A percentile compares a stretch with the other conserved stretches of the same genome.
Evolutionary conservation across 2,888 invertebrate genomes (phyloP).

Genomic region (Antheraea yamamai): DNA sequence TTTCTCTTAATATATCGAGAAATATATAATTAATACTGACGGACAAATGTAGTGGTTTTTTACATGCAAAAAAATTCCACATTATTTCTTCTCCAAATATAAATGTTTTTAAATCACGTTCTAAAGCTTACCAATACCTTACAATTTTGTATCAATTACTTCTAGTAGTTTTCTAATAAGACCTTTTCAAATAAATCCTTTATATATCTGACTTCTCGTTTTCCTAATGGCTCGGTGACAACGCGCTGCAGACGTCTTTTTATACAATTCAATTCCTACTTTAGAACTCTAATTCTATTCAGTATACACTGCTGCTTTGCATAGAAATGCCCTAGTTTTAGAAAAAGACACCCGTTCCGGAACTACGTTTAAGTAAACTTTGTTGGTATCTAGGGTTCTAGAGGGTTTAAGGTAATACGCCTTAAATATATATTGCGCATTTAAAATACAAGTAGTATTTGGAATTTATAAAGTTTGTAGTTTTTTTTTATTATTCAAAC

Average conservation of each 20-base stretch:
- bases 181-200: slow-evolving; percentile 23
- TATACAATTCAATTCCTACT: slow-evolving; percentile 45
- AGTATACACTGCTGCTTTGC: slow-evolving; percentile 40
- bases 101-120: background rate
- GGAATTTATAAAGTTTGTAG: background rate
- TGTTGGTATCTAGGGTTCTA: slow-evolving; percentile 8
- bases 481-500: background rate
- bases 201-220: slow-evolving; percentile 43
- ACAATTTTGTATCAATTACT: background rate
- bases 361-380: slow-evolving; percentile 19
- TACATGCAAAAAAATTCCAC: too few relatives aligned
- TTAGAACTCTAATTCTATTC: slow-evolving; percentile 31
- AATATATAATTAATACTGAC: too few relatives aligned
- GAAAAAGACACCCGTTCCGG: slow-evolving; percentile 18
- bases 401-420: slow-evolving; percentile 2
- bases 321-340: slow-evolving; percentile 35
- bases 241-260: slow-evolving; percentile 43
- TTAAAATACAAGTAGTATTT: background rate
- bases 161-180: background rate
- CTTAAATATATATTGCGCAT: background rate
- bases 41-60: too few relatives aligned
- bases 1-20: too few relatives aligned
- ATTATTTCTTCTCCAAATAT: too few relatives aligned
- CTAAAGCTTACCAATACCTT: background rate
- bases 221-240: slow-evolving; percentile 49